Evolutionary conservation across 1,140 invertebrate genomes (phyloP).

Genomic region (Heliothis virescens): DNA sequence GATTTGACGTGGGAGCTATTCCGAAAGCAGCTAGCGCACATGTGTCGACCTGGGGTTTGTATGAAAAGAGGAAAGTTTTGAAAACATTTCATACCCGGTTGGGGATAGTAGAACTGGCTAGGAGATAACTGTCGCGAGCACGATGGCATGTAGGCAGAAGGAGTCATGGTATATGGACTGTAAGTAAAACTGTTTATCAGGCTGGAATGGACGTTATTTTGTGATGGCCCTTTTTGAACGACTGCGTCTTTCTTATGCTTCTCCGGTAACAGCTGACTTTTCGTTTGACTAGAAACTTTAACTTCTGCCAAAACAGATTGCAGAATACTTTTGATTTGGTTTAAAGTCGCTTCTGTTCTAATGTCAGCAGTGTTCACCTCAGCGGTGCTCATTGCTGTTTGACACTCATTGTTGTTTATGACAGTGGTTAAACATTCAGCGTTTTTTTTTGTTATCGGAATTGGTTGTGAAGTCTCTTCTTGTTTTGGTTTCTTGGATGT

Average conservation of each 20-base stretch:
- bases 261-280: conserved; percentile 48
- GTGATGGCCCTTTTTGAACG: conserved; percentile 71
- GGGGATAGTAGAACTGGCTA: conserved; percentile 56
- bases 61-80: conserved; percentile 72
- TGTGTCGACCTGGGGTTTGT: conserved; percentile 58
- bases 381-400: conserved; percentile 55
- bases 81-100: conserved; percentile 59
- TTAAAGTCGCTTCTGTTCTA: conserved; percentile 72
- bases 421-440: conserved; percentile 59
- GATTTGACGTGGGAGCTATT: conserved; percentile 52
- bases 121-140: conserved; percentile 62
- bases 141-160: conserved; percentile 54
- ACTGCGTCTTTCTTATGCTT: conserved; percentile 70
- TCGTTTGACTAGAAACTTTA: conserved; percentile 60
- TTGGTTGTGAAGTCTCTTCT: neutral
- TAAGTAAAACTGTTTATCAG: conserved; percentile 70
- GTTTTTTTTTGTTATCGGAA: conserved; percentile 55
- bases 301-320: conserved; percentile 76
- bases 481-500: conserved; percentile 23
- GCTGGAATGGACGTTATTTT: conserved; percentile 65
- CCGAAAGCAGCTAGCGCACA: conserved; percentile 61
- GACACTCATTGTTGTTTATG: conserved; percentile 59
- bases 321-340: conserved; percentile 77
- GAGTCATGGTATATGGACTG: conserved; percentile 65
- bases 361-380: conserved; percentile 48